These are phyloP conservation scores for Unio delphinus DNA, from an alignment of 2,888 invertebrate genomes.

Conservation along the genomic window DNA sequence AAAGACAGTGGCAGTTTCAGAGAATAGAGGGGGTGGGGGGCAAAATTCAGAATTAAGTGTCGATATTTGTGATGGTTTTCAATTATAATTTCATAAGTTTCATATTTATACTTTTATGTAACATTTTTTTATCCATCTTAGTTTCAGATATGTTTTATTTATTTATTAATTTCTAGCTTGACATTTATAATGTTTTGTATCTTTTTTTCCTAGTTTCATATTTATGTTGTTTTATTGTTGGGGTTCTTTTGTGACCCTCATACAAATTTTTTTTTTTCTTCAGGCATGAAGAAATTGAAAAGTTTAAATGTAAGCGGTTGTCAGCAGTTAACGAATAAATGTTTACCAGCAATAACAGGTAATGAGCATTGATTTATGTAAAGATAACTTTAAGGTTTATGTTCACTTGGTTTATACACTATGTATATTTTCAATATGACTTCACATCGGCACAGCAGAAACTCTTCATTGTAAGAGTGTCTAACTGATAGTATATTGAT, in stretches of 20 bases:
- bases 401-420: too few species aligned
- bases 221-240: background rate
- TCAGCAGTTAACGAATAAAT: conserved; percentile 61
- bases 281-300: conserved; percentile 62
- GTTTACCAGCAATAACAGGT: conserved; percentile 55
- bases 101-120: background rate
- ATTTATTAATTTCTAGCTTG: too few species aligned
- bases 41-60: background rate
- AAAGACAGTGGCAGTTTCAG: too few species aligned
- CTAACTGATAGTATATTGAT: too few species aligned
- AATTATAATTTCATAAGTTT: conserved; percentile 3
- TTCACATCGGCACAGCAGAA: too few species aligned
- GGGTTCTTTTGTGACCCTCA: conserved; percentile 2
- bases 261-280: conserved; percentile 10
- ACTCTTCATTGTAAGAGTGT: too few species aligned
- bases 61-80: background rate
- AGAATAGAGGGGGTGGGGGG: too few species aligned
- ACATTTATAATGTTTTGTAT: too few species aligned
- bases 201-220: background rate
- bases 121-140: too few species aligned
- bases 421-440: too few species aligned
- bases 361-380: conserved; percentile 3
- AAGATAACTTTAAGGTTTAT: too few species aligned
- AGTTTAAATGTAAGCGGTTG: conserved; percentile 60
- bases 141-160: too few species aligned